Evolutionary conservation across 30 jellyfish, hydroid and myxozoan species (phyloP).

Genomic region (Clytia hemisphaerica): DNA sequence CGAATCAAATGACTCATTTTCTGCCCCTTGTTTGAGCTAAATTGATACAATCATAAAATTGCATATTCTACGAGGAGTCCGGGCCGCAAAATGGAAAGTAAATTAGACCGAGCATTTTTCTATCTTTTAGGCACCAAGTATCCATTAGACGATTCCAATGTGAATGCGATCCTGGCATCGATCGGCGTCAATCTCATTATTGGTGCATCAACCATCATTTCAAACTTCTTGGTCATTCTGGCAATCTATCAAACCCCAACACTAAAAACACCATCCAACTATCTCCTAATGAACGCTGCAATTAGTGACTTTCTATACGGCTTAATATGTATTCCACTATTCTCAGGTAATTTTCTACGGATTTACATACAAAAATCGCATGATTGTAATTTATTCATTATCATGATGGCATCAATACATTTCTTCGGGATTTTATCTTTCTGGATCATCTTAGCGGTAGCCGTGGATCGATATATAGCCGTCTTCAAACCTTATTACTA

Average conservation of each 20-base stretch:
- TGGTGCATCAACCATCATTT: neutral
- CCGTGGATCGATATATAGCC: constrained; percentile 5
- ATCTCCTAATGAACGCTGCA: neutral
- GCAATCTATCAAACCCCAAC: neutral
- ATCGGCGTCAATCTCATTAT: neutral
- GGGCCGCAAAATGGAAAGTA: too few species aligned
- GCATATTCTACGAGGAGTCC: too few species aligned
- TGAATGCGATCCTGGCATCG: too few species aligned
- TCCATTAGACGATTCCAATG: too few species aligned
- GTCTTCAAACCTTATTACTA: constrained; percentile 2
- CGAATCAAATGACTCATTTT: too few species aligned
- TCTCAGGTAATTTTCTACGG: neutral
- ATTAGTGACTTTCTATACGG: neutral
- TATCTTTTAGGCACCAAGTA: too few species aligned
- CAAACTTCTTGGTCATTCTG: neutral
- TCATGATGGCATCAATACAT: neutral
- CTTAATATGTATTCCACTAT: neutral
- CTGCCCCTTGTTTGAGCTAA: too few species aligned
- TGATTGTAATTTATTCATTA: neutral
- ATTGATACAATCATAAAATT: too few species aligned
- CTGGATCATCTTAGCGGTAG: neutral
- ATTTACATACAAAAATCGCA: neutral
- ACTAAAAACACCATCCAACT: neutral
- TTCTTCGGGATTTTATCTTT: neutral
- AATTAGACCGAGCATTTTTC: too few species aligned